Conservation (phyloP, 2,113 vertebrate species). For the Psittacula cyanocephala region DNA sequence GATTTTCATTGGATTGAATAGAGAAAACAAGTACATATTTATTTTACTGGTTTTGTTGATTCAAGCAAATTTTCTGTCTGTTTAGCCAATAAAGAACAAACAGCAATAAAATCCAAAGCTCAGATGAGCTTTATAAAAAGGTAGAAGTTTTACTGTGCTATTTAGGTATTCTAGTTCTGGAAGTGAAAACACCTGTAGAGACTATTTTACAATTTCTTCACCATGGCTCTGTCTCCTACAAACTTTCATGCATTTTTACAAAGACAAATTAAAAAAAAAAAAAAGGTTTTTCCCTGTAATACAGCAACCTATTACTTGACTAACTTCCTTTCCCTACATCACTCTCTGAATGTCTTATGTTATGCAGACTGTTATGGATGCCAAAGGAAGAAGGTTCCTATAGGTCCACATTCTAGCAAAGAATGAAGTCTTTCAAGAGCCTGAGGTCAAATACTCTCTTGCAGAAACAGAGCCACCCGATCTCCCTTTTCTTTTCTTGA, state of each 20-base stretch:
- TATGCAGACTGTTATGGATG: background rate
- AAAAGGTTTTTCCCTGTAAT: background rate
- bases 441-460: background rate
- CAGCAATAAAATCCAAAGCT: background rate
- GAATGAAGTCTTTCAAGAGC: background rate
- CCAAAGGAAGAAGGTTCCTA: background rate
- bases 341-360: background rate
- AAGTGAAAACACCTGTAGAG: background rate
- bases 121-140: background rate
- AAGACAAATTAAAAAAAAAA: background rate
- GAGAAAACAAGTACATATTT: background rate
- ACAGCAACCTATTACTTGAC: background rate
- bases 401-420: background rate
- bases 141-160: background rate
- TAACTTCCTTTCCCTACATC: background rate
- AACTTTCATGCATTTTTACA: background rate
- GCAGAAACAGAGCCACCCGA: background rate
- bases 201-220: background rate
- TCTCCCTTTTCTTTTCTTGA: background rate
- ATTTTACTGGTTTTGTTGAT: background rate
- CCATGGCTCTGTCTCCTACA: background rate
- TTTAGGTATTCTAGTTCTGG: background rate
- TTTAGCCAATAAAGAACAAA: background rate
- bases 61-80: background rate
- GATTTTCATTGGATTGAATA: background rate